Evolutionary conservation across 2,888 invertebrate species (phyloP).

Genomic region (Pandemis corylana): DNA sequence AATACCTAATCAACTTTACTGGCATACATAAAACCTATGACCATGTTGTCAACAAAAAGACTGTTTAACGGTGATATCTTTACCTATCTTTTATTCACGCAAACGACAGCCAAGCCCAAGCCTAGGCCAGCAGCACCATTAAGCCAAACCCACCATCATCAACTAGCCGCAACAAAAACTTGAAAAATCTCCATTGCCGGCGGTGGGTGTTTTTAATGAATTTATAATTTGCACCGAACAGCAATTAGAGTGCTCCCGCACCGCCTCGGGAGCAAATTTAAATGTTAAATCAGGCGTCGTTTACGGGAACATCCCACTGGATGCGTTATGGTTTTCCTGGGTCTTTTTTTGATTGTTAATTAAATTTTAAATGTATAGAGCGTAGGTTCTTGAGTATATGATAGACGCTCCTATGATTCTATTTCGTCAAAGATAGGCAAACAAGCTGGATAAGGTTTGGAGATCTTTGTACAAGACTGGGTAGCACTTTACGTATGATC

Average conservation of each 20-base stretch:
- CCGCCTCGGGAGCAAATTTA: constrained; percentile 68
- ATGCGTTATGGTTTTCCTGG: constrained; percentile 34
- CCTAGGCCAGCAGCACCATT: background rate
- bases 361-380: constrained; percentile 5
- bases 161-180: constrained; percentile 38
- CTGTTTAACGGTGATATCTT: too few relatives aligned
- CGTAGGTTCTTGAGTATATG: background rate
- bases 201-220: constrained; percentile 67
- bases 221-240: constrained; percentile 73
- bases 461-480: too few relatives aligned
- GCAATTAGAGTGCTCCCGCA: constrained; percentile 66
- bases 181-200: constrained; percentile 58
- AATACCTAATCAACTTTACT: too few relatives aligned
- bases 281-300: constrained; percentile 66
- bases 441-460: too few relatives aligned
- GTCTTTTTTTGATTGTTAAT: constrained; percentile 11
- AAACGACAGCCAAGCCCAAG: background rate
- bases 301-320: constrained; percentile 52
- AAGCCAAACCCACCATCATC: constrained; percentile 16
- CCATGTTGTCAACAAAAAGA: too few relatives aligned
- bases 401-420: too few relatives aligned
- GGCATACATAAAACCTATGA: too few relatives aligned
- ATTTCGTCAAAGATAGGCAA: too few relatives aligned
- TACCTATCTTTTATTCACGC: too few relatives aligned
- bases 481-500: too few relatives aligned